phyloP scores from a whole-genome alignment of 2,888 invertebrate genomes.

The Drosophila mimetica region DNA sequence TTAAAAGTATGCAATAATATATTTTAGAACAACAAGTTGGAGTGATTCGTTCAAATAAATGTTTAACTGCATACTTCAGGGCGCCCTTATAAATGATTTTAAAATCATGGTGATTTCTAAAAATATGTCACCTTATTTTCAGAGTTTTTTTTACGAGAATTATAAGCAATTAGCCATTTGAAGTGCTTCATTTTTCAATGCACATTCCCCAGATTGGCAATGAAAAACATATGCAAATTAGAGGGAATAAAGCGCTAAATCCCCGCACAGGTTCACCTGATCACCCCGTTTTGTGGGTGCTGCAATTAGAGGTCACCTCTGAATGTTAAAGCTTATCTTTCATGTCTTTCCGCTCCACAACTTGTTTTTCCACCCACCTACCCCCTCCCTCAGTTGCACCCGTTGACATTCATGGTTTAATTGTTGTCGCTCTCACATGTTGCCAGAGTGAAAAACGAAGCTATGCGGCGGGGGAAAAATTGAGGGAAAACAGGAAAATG shows the following conservation, averaged over 20 bases:
- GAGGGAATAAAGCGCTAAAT: neutral
- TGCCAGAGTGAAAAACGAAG: conserved; percentile 20
- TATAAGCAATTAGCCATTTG: no score
- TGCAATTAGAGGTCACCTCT: conserved; percentile 20
- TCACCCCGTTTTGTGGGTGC: conserved; percentile 12
- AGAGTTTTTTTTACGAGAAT: no score
- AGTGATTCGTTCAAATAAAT: no score
- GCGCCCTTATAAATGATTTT: neutral
- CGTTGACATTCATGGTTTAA: conserved; percentile 39
- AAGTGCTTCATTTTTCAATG: neutral
- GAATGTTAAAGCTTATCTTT: conserved; percentile 2
- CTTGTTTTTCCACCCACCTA: neutral
- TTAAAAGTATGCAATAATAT: no score
- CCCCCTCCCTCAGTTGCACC: neutral
- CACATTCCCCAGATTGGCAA: neutral
- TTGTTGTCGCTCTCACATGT: conserved; percentile 37
- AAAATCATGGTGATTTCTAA: no score
- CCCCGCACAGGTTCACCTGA: conserved; percentile 6
- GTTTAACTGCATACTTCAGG: neutral
- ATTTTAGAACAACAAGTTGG: no score
- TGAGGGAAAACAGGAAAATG: conserved; percentile 17
- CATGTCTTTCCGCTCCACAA: neutral
- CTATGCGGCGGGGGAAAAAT: neutral
- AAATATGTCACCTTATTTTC: no score
- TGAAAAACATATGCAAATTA: conserved; percentile 13